Conservation (phyloP, 2,113 vertebrate genomes). For the Motacilla alba region DNA sequence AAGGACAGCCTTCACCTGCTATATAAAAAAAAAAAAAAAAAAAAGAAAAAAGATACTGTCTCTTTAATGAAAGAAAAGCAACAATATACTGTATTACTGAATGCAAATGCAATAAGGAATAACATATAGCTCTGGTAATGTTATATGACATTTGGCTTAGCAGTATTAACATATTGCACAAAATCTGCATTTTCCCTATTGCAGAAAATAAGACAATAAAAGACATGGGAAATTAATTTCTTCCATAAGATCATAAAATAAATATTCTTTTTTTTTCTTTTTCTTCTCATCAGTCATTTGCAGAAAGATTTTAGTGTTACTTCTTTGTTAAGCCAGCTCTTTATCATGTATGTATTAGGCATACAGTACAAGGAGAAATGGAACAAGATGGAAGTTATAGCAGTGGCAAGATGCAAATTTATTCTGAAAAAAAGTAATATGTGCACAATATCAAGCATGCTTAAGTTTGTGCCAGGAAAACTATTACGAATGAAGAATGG, state of each 20-base stretch:
- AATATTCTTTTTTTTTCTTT: constrained; percentile 8
- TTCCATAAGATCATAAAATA: constrained; percentile 42
- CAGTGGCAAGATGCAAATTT: constrained; percentile 66
- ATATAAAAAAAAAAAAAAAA: background rate
- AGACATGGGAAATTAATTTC: constrained; percentile 25
- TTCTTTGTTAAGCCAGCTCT: constrained; percentile 60
- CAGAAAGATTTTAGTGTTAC: constrained; percentile 57
- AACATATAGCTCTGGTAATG: constrained; percentile 54
- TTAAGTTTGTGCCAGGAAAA: constrained; percentile 59
- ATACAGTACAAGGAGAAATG: constrained; percentile 59
- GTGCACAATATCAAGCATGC: constrained; percentile 68
- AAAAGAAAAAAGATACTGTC: background rate
- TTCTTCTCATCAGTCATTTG: constrained; percentile 32
- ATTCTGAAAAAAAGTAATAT: constrained; percentile 68
- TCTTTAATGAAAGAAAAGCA: constrained; percentile 66
- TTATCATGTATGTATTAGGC: constrained; percentile 59
- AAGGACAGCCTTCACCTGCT: constrained; percentile 39
- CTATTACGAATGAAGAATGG: constrained; percentile 16
- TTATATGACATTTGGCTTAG: constrained; percentile 65
- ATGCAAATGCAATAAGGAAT: constrained; percentile 45
- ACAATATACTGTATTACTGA: constrained; percentile 53
- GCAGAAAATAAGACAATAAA: constrained; percentile 35
- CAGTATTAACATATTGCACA: constrained; percentile 63
- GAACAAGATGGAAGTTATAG: constrained; percentile 55
- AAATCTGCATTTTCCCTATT: constrained; percentile 56